Evolutionary conservation across 2,797 vertebrate genomes (phyloP).

Genomic region (Notoglanidium macrostoma): DNA sequence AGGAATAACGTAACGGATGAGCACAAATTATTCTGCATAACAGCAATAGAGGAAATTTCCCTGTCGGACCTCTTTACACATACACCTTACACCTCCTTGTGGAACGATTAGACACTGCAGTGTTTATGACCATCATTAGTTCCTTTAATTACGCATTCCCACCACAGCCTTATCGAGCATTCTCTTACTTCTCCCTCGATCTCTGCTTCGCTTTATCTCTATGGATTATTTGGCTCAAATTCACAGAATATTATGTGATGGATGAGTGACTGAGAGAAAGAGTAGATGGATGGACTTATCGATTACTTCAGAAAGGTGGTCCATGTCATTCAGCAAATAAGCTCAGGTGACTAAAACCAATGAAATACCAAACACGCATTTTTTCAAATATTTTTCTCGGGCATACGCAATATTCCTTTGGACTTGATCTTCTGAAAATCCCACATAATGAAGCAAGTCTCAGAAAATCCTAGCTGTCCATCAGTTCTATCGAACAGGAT

Average conservation of each 20-base stretch:
- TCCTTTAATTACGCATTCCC: constrained; percentile 33
- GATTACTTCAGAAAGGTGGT: not conserved
- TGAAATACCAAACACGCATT: not conserved
- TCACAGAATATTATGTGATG: constrained; percentile 22
- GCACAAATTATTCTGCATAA: not conserved
- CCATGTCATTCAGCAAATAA: not conserved
- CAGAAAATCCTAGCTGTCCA: not conserved
- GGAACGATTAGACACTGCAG: constrained; percentile 7
- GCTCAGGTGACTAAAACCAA: not conserved
- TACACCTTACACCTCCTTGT: constrained; percentile 13
- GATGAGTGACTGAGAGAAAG: not conserved
- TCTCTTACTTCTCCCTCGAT: constrained; percentile 7
- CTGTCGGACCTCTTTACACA: not conserved
- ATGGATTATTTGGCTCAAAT: not conserved
- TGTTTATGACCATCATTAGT: constrained; percentile 25
- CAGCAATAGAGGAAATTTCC: not conserved
- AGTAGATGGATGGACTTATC: constrained; percentile 9
- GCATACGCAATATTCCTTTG: not conserved
- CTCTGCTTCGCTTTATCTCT: not conserved
- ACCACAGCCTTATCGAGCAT: not conserved
- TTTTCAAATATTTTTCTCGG: not conserved
- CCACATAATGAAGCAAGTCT: not conserved
- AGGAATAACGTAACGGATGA: not conserved
- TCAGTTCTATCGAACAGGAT: constrained; percentile 33
- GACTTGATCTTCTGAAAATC: not conserved